Evolutionary conservation across 2,113 vertebrate genomes (phyloP), one percentile per base, ranked within the genome.

Genomic region (Formicarius rufipectus): DNA sequence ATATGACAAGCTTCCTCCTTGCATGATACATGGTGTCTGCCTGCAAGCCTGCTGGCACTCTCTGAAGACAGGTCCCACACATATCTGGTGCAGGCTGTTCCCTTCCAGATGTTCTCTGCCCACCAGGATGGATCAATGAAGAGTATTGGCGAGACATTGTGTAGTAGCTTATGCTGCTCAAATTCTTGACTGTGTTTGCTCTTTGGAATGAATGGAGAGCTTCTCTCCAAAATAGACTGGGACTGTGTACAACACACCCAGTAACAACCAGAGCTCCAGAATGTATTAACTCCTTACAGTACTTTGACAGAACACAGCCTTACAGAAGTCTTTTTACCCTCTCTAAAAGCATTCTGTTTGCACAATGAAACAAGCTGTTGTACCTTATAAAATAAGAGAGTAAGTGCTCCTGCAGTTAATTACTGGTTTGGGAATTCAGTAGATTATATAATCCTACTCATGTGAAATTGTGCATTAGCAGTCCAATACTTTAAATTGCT

Each of bases 1-100:
- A 94, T 89, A 35, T 94, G 93, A 92, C 72, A 71, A 33, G 52
- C 64, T 97, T 96, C 95, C 85, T 93, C n/a, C 60, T 33, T 6
- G 9, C 4, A 4, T 33, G 12, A 68, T 24, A 12, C 1, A 0
- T 67, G 64, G 18, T 37, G 58, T n/a, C 55, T 83, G 78, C 52
- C 50, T 35, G 79, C 9, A 9, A 31, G 49, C 74, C 71, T 75
- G 80, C 74, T 84, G 89, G 69, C 76, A 13, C 30, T 60, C 49
- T 28, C 31, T 2, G 6, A 66, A 73, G 28, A 45, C 75, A 80
- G 64, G 40, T 47, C 45, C 63, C 93, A 80, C 84, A 71, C 75
- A 5, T 14, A n/a, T 33, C 44, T 71, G 64, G 72, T 72, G 74
- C 0, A 10, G 31, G 14, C 79, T 44, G 25, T 71, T 90, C 52